phyloP scores from a whole-genome alignment of 2,888 invertebrate species.

The Pseudococcus longispinus region DNA sequence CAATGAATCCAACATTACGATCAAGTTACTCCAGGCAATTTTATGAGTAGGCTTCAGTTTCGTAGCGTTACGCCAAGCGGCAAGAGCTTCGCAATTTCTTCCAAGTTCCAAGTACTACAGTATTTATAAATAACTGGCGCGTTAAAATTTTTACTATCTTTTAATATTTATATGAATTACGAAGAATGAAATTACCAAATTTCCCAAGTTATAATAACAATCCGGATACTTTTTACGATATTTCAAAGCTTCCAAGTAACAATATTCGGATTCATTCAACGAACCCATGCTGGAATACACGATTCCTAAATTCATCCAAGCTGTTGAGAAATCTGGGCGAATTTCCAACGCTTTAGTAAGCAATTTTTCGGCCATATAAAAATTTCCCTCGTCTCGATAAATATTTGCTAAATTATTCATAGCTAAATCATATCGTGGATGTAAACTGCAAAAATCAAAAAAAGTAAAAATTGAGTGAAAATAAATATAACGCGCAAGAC shows the following conservation, averaged over 20 bases:
- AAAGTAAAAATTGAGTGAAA: not conserved
- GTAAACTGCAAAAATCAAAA: constrained; percentile 63
- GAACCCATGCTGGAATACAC: constrained; percentile 79
- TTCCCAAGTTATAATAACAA: constrained; percentile 93
- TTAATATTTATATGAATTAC: not conserved
- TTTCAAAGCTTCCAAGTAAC: constrained; percentile 80
- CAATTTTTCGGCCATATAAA: constrained; percentile 75
- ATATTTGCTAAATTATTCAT: constrained; percentile 94
- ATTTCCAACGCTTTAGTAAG: constrained; percentile 75
- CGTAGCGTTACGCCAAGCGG: constrained; percentile 84
- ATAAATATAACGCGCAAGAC: not conserved
- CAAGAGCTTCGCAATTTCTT: constrained; percentile 75
- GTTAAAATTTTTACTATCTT: not conserved
- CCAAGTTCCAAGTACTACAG: constrained; percentile 80
- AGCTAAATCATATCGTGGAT: constrained; percentile 86
- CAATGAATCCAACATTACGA: constrained; percentile 70
- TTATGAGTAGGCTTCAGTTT: constrained; percentile 77
- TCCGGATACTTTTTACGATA: constrained; percentile 85
- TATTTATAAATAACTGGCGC: constrained; percentile 58
- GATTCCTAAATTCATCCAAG: constrained; percentile 99
- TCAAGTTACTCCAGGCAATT: constrained; percentile 90
- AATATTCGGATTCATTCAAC: constrained; percentile 74
- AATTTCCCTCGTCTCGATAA: constrained; percentile 73
- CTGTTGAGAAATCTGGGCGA: constrained; percentile 88
- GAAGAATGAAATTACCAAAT: constrained; percentile 72